Conservation (phyloP, 1,140 invertebrate genomes). For the Pseudomyrmex concolor region DNA sequence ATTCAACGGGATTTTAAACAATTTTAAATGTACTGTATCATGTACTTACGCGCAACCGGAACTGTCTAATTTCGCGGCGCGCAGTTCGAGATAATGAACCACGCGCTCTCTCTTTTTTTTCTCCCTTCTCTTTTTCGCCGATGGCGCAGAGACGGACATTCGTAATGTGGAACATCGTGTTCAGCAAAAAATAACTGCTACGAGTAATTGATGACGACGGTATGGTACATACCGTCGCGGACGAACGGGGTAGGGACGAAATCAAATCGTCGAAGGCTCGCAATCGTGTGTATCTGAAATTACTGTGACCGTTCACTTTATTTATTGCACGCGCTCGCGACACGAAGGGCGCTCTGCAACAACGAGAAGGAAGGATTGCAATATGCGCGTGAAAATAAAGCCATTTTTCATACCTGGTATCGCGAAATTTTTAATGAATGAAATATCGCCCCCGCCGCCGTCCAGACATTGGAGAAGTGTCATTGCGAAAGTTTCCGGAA, state of each 20-base stretch:
- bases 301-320: slow-evolving; percentile 48
- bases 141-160: not conserved
- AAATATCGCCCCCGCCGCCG: slow-evolving; percentile 26
- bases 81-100: slow-evolving; percentile 26
- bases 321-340: slow-evolving; percentile 41
- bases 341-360: not conserved
- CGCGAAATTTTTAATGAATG: slow-evolving; percentile 49
- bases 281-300: slow-evolving; percentile 43
- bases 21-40: too few relatives aligned
- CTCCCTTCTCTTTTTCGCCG: too few relatives aligned
- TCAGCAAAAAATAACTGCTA: slow-evolving; percentile 55
- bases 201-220: slow-evolving; percentile 52
- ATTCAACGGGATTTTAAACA: too few relatives aligned
- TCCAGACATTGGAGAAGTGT: not conserved
- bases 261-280: slow-evolving; percentile 14
- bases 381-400: slow-evolving; percentile 36
- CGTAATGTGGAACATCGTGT: slow-evolving; percentile 37
- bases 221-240: too few relatives aligned
- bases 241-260: not conserved
- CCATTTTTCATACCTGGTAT: slow-evolving; percentile 44
- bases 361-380: not conserved
- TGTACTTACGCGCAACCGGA: not conserved
- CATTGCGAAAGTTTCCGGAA: not conserved
- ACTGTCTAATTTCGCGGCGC: slow-evolving; percentile 5
- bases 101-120: not conserved